Percentiles rank a stretch among this genome's conserved stretches.
Conservation (phyloP, 2,888 invertebrate species). For the Athripsodes cinereus region DNA sequence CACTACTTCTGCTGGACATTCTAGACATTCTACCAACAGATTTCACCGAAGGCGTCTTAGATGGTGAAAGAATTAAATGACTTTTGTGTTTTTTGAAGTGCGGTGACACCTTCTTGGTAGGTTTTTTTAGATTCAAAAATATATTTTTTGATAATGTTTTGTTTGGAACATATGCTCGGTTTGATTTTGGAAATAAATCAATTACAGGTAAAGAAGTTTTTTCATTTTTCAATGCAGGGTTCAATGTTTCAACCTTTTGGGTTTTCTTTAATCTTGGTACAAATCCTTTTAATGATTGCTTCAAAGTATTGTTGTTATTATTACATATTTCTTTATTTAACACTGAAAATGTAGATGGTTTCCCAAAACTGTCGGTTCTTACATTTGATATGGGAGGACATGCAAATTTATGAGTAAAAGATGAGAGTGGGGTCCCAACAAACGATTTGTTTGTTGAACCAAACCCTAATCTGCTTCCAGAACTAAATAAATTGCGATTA, state of each 20-base stretch:
- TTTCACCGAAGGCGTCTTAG: conserved; percentile 35
- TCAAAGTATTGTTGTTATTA: conserved; percentile 34
- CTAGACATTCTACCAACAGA: conserved; percentile 21
- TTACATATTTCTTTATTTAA: conserved; percentile 8
- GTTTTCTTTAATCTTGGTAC: conserved; percentile 39
- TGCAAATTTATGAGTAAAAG: conserved; percentile 47
- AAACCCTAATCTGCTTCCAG: conserved; percentile 35
- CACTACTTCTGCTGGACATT: conserved; percentile 20
- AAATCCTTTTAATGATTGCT: conserved; percentile 33
- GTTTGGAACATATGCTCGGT: conserved; percentile 45
- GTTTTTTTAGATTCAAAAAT: conserved; percentile 45
- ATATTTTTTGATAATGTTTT: conserved; percentile 45
- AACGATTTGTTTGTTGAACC: conserved; percentile 40
- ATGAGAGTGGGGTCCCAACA: conserved; percentile 37
- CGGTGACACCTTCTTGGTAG: conserved; percentile 38
- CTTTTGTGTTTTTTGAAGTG: conserved; percentile 52
- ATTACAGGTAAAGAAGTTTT: conserved; percentile 37
- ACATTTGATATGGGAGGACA: conserved; percentile 38
- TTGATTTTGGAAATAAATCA: conserved; percentile 44
- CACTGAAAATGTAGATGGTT: conserved; percentile 7
- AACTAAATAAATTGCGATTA: conserved; percentile 20
- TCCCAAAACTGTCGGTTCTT: conserved; percentile 19
- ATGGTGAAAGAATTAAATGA: conserved; percentile 46
- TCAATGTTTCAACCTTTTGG: conserved; percentile 7
- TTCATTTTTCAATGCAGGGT: conserved; percentile 37